Conservation (phyloP, 1,140 invertebrate genomes). For the Grapholita molesta region DNA sequence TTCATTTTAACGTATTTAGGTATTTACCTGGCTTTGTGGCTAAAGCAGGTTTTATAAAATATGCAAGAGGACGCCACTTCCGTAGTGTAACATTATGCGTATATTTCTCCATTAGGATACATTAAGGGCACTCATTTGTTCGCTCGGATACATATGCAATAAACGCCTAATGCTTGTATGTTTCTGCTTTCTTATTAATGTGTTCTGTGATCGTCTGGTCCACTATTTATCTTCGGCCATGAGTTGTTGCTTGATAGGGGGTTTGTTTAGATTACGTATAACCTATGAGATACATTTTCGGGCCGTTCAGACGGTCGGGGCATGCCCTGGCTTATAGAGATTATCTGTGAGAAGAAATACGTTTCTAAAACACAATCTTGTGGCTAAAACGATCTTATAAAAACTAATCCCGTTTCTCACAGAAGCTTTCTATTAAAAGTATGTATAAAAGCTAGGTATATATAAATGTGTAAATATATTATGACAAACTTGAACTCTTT, state of each 20-base stretch:
- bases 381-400: too few relatives aligned
- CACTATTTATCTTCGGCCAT: conserved; percentile 21
- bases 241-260: neutral
- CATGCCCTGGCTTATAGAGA: neutral
- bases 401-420: too few relatives aligned
- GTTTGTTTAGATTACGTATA: neutral
- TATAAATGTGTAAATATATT: too few relatives aligned
- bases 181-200: conserved; percentile 7
- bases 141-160: conserved; percentile 3
- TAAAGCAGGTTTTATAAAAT: conserved; percentile 5
- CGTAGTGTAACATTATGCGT: neutral
- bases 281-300: neutral
- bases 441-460: too few relatives aligned
- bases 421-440: too few relatives aligned
- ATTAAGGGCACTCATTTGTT: conserved; percentile 11
- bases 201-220: neutral
- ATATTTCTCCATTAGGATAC: conserved; percentile 14
- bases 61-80: neutral
- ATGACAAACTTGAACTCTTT: too few relatives aligned
- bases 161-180: conserved; percentile 1
- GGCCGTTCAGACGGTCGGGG: neutral
- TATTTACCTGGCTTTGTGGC: conserved; percentile 1
- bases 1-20: conserved; percentile 1
- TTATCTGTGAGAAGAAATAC: neutral
- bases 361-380: too few relatives aligned